Evolutionary conservation across 2,888 invertebrate species (phyloP), one percentile per base, ranked within the genome.

Genomic region (Chymomyza amoena): DNA sequence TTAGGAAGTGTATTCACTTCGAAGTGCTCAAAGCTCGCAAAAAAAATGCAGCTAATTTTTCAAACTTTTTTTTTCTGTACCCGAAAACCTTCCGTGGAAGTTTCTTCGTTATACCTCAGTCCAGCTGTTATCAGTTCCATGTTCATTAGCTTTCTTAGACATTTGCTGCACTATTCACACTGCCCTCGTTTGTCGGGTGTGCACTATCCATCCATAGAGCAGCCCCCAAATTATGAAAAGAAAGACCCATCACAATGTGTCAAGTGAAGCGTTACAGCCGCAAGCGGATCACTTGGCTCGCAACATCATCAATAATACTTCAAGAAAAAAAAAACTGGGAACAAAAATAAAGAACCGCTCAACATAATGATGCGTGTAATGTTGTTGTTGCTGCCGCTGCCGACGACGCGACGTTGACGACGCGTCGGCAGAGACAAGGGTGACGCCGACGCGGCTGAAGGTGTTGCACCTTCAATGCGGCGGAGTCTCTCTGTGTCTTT

Each of bases 311-410:
- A 79, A 84, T 78, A 86, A 81, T 39, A 39, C 78, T 71, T 64
- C 71, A 73, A 20, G 18, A 56, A 64, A 59, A 57, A 61, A 28
- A 36, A 57, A 68, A 39, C 2, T 2, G 4, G 28, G 52, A 51
- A 65, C 54, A 60, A 16, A 51, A 51, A 36, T 15, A 32, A n/a
- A 61, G 36, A 72, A 73, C 71, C 78, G 70, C 70, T 74, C 76
- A 77, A 75, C 84, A 84, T 89, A 90, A 89, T 89, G 88, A 90
- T 87, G 86, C 90, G 88, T 89, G 86, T 89, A 89, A 89, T 89
- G 78, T 81, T 76, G 85, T 78, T 78, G 84, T 32, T 36, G 50
- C 18, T 72, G 70, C 66, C 64, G 68, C 36, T 62, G 57, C 18
- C 61, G 36, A 39, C 61, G 65, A 61, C 66, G 45, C 66, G 63